A percentile compares a stretch with the other conserved stretches of the same genome.
These are phyloP conservation scores for Ganaspis sp. DNA, from an alignment of 1,140 invertebrate genomes.

Conservation along the genomic window DNA sequence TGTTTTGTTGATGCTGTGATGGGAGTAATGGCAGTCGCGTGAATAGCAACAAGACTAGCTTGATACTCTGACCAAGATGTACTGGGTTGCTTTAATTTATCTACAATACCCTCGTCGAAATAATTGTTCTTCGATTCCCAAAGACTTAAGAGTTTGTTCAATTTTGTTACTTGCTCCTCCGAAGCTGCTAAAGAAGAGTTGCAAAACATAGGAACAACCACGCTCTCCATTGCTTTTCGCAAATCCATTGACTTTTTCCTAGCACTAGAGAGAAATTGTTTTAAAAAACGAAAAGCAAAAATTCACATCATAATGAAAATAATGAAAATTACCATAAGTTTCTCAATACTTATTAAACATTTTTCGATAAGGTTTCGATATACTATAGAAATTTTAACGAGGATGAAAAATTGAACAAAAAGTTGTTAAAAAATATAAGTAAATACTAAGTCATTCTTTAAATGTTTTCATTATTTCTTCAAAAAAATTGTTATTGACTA, in stretches of 20 bases:
- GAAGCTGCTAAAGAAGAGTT: slow-evolving; percentile 88
- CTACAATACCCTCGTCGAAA: slow-evolving; percentile 89
- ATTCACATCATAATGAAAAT: no score
- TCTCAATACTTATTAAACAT: no score
- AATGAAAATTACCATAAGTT: no score
- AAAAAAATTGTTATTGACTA: no score
- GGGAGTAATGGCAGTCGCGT: slow-evolving; percentile 85
- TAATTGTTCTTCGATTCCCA: slow-evolving; percentile 98
- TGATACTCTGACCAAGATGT: slow-evolving; percentile 90
- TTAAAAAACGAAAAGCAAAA: slow-evolving; percentile 35
- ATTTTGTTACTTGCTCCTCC: slow-evolving; percentile 91
- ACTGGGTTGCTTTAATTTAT: slow-evolving; percentile 87
- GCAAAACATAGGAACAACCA: slow-evolving; percentile 98
- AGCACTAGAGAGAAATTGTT: slow-evolving; percentile 81
- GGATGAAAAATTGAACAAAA: no score
- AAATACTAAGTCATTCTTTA: no score
- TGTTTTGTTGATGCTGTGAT: slow-evolving; percentile 85
- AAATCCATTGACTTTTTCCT: slow-evolving; percentile 95
- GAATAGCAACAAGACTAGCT: slow-evolving; percentile 86
- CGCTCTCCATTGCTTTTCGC: slow-evolving; percentile 92
- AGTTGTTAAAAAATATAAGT: no score
- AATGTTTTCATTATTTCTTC: no score
- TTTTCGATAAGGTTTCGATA: no score
- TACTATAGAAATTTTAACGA: no score
- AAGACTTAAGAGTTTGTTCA: slow-evolving; percentile 92